phyloP scores from a whole-genome alignment of 2,888 invertebrate genomes.

The Xanthia togata region DNA sequence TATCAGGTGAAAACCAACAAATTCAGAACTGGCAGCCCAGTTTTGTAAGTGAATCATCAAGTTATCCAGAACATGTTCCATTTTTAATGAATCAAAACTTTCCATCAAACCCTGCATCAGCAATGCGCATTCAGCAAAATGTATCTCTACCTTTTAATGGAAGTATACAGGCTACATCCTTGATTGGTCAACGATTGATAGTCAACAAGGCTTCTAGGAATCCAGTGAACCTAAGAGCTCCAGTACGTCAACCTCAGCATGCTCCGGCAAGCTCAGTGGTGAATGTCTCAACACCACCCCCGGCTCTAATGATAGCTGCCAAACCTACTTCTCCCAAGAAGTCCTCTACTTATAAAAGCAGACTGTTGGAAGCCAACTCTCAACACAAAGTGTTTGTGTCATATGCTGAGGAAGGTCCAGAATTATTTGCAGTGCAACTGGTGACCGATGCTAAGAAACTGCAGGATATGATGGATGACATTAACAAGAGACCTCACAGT shows the following conservation, averaged over 20 bases:
- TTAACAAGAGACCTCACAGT: constrained; percentile 91
- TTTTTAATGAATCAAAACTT: constrained; percentile 86
- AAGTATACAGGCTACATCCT: constrained; percentile 75
- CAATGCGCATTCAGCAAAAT: constrained; percentile 85
- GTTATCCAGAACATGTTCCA: constrained; percentile 84
- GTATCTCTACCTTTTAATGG: constrained; percentile 81
- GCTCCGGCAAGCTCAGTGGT: constrained; percentile 59
- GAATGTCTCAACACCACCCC: constrained; percentile 56
- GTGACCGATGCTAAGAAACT: constrained; percentile 91
- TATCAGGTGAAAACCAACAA: constrained; percentile 74
- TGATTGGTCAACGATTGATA: constrained; percentile 81
- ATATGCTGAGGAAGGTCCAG: constrained; percentile 95
- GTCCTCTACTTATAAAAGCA: constrained; percentile 89
- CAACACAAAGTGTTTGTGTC: constrained; percentile 93
- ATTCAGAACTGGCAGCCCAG: constrained; percentile 78
- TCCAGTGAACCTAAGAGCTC: constrained; percentile 80
- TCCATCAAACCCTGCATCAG: constrained; percentile 85
- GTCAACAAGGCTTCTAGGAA: constrained; percentile 81
- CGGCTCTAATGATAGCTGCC: constrained; percentile 63
- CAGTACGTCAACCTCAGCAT: constrained; percentile 81
- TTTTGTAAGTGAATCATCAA: constrained; percentile 73
- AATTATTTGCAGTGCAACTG: constrained; percentile 94
- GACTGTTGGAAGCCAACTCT: constrained; percentile 84
- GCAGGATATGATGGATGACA: constrained; percentile 93
- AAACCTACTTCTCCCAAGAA: constrained; percentile 83